Percentiles rank a stretch among this genome's conserved stretches.
phyloP scores from a whole-genome alignment of 2,797 vertebrate species.

The Mormyrus proboscirostris region DNA sequence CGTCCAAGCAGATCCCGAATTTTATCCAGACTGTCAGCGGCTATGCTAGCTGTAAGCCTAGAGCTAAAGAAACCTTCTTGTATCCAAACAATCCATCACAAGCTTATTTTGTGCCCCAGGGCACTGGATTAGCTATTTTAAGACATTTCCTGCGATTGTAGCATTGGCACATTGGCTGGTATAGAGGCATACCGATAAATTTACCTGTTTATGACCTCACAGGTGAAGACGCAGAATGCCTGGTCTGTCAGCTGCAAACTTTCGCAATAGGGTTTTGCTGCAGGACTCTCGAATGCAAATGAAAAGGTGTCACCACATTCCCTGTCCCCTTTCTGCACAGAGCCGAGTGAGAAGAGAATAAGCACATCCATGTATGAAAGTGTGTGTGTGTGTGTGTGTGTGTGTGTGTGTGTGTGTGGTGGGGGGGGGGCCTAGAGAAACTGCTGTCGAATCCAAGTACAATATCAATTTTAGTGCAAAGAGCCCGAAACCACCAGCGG shows the following conservation, averaged over 20 bases:
- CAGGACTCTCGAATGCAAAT: background rate
- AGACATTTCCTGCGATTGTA: background rate
- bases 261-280: background rate
- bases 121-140: background rate
- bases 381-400: background rate
- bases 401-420: background rate
- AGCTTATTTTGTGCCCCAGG: slow-evolving; percentile 1
- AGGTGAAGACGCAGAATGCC: background rate
- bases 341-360: background rate
- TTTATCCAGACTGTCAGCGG: background rate
- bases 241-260: background rate
- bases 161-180: background rate
- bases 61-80: background rate
- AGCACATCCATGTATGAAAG: background rate
- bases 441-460: background rate
- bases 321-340: background rate
- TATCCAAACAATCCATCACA: background rate
- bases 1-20: background rate
- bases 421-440: background rate
- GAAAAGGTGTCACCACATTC: background rate
- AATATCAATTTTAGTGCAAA: background rate
- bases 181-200: slow-evolving; percentile 1
- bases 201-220: background rate
- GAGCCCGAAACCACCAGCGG: background rate
- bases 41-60: background rate